Conservation (phyloP, 2,888 invertebrate species). For the Drosophila kokeensis region DNA sequence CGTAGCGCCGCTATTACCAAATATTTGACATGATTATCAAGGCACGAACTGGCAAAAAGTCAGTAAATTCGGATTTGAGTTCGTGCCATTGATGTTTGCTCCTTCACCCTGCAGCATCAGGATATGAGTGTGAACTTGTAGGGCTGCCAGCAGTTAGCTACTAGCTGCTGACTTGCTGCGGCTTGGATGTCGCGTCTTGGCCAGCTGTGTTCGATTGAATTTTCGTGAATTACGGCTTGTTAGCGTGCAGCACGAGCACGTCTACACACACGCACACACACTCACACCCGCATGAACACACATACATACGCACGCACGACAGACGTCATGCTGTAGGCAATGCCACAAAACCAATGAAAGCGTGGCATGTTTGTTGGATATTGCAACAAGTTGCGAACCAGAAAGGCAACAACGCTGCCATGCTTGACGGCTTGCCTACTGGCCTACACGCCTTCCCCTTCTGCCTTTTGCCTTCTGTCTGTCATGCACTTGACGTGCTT, state of each 20-base stretch:
- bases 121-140: not conserved
- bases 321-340: constrained; percentile 58
- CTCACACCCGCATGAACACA: constrained; percentile 11
- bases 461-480: constrained; percentile 7
- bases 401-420: constrained; percentile 24
- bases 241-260: constrained; percentile 75
- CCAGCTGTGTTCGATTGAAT: constrained; percentile 73
- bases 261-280: constrained; percentile 22
- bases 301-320: constrained; percentile 29
- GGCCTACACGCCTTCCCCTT: not conserved
- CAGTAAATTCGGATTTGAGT: constrained; percentile 40
- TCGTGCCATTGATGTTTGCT: constrained; percentile 40
- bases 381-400: constrained; percentile 66
- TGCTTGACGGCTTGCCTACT: constrained; percentile 33
- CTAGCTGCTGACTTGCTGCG: constrained; percentile 35
- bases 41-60: constrained; percentile 45
- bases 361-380: constrained; percentile 60
- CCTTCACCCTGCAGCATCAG: constrained; percentile 15
- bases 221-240: constrained; percentile 78
- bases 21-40: constrained; percentile 65
- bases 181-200: constrained; percentile 42
- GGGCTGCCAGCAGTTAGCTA: constrained; percentile 9
- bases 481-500: constrained; percentile 74
- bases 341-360: constrained; percentile 58
- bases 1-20: constrained; percentile 65